Evolutionary conservation across 2,888 invertebrate species (phyloP).

Genomic region (Xestia xanthographa): DNA sequence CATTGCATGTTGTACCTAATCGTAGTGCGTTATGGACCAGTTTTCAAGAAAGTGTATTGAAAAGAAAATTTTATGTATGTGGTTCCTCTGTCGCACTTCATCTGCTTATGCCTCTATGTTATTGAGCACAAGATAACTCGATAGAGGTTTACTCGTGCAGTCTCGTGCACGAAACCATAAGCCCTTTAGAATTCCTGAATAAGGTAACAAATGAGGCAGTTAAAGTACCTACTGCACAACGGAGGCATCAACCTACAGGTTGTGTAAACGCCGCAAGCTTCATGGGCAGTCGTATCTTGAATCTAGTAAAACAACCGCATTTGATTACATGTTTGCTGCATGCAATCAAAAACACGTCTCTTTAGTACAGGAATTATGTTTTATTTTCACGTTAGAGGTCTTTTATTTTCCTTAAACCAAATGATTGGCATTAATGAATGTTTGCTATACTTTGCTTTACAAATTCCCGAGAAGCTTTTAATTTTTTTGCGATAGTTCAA

Average conservation of each 20-base stretch:
- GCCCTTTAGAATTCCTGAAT: slow-evolving; percentile 21
- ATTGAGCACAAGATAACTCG: background rate
- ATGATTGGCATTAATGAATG: background rate
- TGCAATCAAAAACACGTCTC: slow-evolving; percentile 30
- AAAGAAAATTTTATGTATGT: background rate
- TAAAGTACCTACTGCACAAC: background rate
- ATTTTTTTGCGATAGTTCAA: background rate
- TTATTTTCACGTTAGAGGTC: background rate
- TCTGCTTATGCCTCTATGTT: background rate
- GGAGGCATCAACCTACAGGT: slow-evolving; percentile 35
- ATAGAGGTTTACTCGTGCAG: background rate
- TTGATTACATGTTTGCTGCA: slow-evolving; percentile 30
- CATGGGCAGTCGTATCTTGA: slow-evolving; percentile 17
- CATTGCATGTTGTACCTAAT: no score
- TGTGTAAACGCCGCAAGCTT: slow-evolving; percentile 39
- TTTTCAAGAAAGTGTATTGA: no score
- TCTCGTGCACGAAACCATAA: slow-evolving; percentile 13
- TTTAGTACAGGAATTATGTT: slow-evolving; percentile 9
- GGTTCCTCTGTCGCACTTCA: background rate
- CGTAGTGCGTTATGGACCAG: no score
- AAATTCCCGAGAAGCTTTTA: slow-evolving; percentile 16
- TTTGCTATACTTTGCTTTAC: slow-evolving; percentile 26
- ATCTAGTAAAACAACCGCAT: slow-evolving; percentile 35
- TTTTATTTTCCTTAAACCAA: slow-evolving; percentile 3
- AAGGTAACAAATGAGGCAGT: slow-evolving; percentile 23